These are phyloP conservation scores for Halictus ligatus DNA, from an alignment of 2,888 invertebrate species.

Conservation along the genomic window DNA sequence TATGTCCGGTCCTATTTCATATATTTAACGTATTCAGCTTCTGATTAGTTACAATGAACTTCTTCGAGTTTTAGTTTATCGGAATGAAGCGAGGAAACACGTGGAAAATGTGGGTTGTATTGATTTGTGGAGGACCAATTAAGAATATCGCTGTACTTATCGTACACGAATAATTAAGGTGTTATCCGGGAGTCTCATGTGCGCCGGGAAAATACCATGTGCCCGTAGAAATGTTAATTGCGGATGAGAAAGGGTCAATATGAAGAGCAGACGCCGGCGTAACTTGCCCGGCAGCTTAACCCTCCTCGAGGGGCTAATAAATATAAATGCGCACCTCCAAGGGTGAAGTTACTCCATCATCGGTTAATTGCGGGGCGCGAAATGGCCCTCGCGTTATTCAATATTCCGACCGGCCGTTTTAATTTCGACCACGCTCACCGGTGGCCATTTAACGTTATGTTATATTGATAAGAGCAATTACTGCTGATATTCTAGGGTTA, in stretches of 20 bases:
- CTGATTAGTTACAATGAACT: no score
- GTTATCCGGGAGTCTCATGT: neutral
- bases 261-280: conserved; percentile 27
- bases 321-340: conserved; percentile 32
- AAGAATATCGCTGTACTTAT: neutral
- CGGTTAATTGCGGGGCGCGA: conserved; percentile 40
- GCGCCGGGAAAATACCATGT: conserved; percentile 19
- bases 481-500: neutral
- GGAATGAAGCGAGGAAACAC: neutral
- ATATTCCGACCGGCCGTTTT: conserved; percentile 5
- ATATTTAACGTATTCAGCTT: no score
- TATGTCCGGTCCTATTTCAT: no score
- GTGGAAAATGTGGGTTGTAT: neutral
- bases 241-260: conserved; percentile 40
- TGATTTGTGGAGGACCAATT: neutral
- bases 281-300: conserved; percentile 44
- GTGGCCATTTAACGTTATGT: conserved; percentile 2
- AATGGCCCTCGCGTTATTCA: conserved; percentile 27
- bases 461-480: conserved; percentile 7
- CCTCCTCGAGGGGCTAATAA: conserved; percentile 44
- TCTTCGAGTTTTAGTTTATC: neutral
- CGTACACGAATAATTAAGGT: conserved; percentile 21
- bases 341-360: conserved; percentile 48
- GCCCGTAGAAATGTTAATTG: conserved; percentile 49
- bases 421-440: neutral